Conservation (phyloP, 2,797 vertebrate genomes). For the Naso thynnoides region DNA sequence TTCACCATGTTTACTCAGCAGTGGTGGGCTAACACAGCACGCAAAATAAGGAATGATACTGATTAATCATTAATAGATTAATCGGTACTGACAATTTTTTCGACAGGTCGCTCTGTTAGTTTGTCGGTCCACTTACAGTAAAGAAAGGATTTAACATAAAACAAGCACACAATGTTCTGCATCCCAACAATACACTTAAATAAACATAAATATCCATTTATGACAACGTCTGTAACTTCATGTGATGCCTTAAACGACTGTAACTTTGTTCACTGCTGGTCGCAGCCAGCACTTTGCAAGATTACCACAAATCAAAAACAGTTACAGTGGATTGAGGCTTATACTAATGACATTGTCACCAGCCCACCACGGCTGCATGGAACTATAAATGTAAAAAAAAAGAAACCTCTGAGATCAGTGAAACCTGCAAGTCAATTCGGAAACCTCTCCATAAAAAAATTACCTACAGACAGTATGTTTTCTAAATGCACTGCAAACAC, state of each 20-base stretch:
- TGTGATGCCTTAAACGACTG: too few species aligned
- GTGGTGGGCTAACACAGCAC: slow-evolving; percentile 45
- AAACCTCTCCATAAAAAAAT: neutral
- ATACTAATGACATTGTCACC: slow-evolving; percentile 9
- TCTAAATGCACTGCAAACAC: neutral
- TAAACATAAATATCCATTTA: too few species aligned
- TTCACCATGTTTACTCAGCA: slow-evolving; percentile 39
- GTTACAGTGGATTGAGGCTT: too few species aligned
- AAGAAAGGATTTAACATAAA: too few species aligned
- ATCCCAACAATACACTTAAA: too few species aligned
- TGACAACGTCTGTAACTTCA: too few species aligned
- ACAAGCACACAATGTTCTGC: too few species aligned
- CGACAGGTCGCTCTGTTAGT: too few species aligned
- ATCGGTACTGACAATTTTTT: slow-evolving; percentile 8
- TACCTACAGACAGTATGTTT: neutral
- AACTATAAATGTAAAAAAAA: slow-evolving; percentile 33
- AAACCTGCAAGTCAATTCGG: slow-evolving; percentile 9
- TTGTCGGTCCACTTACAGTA: too few species aligned
- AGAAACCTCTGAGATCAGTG: slow-evolving; percentile 9
- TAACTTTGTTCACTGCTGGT: too few species aligned
- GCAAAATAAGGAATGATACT: slow-evolving; percentile 8
- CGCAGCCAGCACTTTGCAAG: too few species aligned
- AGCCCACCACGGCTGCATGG: slow-evolving; percentile 54
- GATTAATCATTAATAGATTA: neutral
- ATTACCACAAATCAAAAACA: too few species aligned